phyloP scores from a whole-genome alignment of 2,888 invertebrate genomes.

The Dryobota labecula region DNA sequence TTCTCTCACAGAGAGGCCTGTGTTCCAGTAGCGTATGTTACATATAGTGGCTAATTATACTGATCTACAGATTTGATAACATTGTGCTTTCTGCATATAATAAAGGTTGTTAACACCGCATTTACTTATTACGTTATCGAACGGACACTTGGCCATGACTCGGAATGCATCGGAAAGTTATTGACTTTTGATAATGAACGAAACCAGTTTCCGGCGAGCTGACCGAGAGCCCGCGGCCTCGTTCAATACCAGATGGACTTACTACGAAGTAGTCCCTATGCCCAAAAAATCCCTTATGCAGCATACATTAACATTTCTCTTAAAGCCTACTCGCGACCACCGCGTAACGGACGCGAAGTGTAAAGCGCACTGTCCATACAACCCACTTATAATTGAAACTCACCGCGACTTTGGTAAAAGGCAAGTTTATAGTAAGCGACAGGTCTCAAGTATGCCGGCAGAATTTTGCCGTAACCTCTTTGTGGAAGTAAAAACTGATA shows the following conservation, averaged over 20 bases:
- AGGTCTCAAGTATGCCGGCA: conserved; percentile 73
- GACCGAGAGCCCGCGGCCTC: conserved; percentile 88
- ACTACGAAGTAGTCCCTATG: conserved; percentile 69
- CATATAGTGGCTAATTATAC: too few relatives aligned
- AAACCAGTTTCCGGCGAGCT: conserved; percentile 88
- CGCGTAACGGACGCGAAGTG: conserved; percentile 73
- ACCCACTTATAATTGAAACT: conserved; percentile 57
- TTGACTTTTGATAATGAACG: conserved; percentile 90
- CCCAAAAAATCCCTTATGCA: conserved; percentile 65
- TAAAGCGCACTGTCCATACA: conserved; percentile 62
- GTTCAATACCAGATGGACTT: conserved; percentile 84
- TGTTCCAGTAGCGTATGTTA: too few relatives aligned
- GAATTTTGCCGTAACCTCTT: conserved; percentile 70
- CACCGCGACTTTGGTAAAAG: conserved; percentile 67
- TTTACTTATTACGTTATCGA: conserved; percentile 77
- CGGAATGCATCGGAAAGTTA: conserved; percentile 89
- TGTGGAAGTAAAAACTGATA: conserved; percentile 71
- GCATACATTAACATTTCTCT: conserved; percentile 77
- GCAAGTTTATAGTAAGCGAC: conserved; percentile 79
- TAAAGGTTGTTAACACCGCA: conserved; percentile 58
- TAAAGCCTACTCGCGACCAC: conserved; percentile 34
- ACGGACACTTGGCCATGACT: conserved; percentile 87
- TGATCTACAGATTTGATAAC: conserved; percentile 56
- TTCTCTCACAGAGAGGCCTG: too few relatives aligned
- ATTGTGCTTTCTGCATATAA: conserved; percentile 20